Conservation (phyloP, 2,113 vertebrate species). For the Halcyon senegalensis region DNA sequence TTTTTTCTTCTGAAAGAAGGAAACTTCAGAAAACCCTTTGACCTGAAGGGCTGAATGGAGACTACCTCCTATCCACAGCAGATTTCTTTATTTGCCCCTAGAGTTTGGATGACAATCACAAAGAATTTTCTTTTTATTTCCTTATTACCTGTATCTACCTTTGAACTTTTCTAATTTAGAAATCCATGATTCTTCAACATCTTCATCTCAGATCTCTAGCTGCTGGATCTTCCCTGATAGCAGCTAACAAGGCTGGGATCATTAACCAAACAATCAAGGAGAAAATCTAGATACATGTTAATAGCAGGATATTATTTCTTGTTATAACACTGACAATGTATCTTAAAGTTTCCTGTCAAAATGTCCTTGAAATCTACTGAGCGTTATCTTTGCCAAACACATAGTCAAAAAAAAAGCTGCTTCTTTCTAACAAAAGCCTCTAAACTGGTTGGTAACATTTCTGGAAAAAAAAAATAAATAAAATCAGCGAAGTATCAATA, state of each 20-base stretch:
- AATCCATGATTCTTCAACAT: not conserved
- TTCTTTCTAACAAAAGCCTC: conserved; percentile 24
- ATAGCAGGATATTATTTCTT: conserved; percentile 37
- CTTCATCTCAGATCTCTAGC: not conserved
- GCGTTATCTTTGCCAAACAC: conserved; percentile 41
- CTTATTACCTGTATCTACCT: conserved; percentile 13
- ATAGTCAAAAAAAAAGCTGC: conserved; percentile 27
- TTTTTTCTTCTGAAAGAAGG: not conserved
- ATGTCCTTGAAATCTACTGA: conserved; percentile 53
- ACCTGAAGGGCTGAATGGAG: conserved; percentile 6
- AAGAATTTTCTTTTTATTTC: conserved; percentile 42
- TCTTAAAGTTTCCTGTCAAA: conserved; percentile 53
- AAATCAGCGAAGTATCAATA: not conserved
- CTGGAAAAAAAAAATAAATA: not conserved
- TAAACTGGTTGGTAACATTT: not conserved
- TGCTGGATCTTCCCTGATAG: conserved; percentile 11
- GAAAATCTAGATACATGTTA: conserved; percentile 44
- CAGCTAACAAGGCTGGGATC: not conserved
- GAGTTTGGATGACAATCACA: conserved; percentile 47
- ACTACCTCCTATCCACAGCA: not conserved
- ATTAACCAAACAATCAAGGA: conserved; percentile 49
- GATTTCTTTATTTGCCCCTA: conserved; percentile 11
- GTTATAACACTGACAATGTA: not conserved
- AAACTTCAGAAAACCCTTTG: not conserved
- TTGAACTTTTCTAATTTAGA: conserved; percentile 51